phyloP scores from a whole-genome alignment of 2,113 vertebrate genomes.

The Passer domesticus region DNA sequence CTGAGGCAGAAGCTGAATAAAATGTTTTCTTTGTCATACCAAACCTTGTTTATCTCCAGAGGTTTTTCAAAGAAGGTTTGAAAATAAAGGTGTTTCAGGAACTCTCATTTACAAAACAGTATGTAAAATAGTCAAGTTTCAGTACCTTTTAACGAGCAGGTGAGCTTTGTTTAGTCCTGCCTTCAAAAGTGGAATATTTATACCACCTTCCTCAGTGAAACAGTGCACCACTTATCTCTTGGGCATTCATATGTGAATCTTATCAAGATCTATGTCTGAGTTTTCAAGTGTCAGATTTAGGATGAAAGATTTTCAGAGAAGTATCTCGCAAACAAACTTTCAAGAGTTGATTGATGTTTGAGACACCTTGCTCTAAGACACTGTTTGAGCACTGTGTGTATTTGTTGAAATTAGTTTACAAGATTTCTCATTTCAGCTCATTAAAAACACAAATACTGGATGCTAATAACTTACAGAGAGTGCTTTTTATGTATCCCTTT shows the following conservation, averaged over 20 bases:
- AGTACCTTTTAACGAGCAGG: neutral
- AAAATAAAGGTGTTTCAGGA: slow-evolving; percentile 29
- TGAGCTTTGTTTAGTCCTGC: slow-evolving; percentile 1
- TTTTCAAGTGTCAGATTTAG: slow-evolving; percentile 29
- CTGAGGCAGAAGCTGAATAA: neutral
- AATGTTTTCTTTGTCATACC: neutral
- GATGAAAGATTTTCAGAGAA: slow-evolving; percentile 41
- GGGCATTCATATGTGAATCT: slow-evolving; percentile 20
- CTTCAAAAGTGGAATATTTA: slow-evolving; percentile 13
- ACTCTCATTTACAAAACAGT: slow-evolving; percentile 28
- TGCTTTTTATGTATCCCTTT: neutral
- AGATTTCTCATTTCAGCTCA: slow-evolving; percentile 32
- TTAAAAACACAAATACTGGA: slow-evolving; percentile 44
- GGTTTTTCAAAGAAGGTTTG: neutral
- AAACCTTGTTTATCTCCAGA: neutral
- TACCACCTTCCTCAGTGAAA: slow-evolving; percentile 23
- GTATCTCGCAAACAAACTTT: slow-evolving; percentile 38
- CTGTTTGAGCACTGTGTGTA: neutral
- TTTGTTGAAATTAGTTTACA: slow-evolving; percentile 65
- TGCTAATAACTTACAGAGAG: neutral
- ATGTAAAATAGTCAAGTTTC: neutral
- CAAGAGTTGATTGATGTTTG: slow-evolving; percentile 20
- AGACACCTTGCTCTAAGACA: neutral
- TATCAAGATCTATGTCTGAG: neutral
- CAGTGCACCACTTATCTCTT: slow-evolving; percentile 9